Evolutionary conservation across 2,888 invertebrate genomes (phyloP).

Genomic region (Unio delphinus): DNA sequence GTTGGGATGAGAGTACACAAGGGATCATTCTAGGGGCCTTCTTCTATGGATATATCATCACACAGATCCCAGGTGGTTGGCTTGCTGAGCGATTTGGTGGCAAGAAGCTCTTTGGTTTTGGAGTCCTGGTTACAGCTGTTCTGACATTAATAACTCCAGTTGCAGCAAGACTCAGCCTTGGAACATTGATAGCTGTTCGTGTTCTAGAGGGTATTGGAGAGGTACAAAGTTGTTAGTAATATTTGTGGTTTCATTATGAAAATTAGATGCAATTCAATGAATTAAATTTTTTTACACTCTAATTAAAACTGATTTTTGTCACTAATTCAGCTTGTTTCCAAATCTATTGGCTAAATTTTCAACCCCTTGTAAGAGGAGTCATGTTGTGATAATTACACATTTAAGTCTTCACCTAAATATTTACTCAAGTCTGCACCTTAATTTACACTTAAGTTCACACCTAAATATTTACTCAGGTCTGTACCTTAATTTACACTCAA

Average conservation of each 20-base stretch:
- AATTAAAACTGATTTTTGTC: background rate
- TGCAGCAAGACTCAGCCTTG: constrained; percentile 81
- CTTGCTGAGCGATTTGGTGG: constrained; percentile 88
- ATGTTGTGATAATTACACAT: too few species aligned
- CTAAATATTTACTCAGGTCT: too few species aligned
- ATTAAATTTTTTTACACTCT: background rate
- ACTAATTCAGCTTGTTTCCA: too few species aligned
- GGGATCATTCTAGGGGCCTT: constrained; percentile 67
- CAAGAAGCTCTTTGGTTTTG: constrained; percentile 86
- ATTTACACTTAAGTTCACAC: too few species aligned
- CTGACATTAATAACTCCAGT: constrained; percentile 87
- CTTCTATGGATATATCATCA: constrained; percentile 69
- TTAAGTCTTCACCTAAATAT: too few species aligned
- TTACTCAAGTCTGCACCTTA: too few species aligned
- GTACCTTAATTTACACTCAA: too few species aligned
- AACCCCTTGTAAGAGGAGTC: too few species aligned
- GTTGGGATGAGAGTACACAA: constrained; percentile 61
- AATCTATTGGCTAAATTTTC: too few species aligned
- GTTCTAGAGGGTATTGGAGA: constrained; percentile 88
- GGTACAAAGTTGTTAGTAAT: constrained; percentile 71
- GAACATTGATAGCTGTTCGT: constrained; percentile 81
- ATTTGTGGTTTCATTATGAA: background rate
- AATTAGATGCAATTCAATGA: background rate
- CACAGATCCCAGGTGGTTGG: constrained; percentile 69
- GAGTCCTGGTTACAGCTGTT: constrained; percentile 85